phyloP scores from a whole-genome alignment of 2,888 invertebrate genomes.

The Drosophila niveifrons region DNA sequence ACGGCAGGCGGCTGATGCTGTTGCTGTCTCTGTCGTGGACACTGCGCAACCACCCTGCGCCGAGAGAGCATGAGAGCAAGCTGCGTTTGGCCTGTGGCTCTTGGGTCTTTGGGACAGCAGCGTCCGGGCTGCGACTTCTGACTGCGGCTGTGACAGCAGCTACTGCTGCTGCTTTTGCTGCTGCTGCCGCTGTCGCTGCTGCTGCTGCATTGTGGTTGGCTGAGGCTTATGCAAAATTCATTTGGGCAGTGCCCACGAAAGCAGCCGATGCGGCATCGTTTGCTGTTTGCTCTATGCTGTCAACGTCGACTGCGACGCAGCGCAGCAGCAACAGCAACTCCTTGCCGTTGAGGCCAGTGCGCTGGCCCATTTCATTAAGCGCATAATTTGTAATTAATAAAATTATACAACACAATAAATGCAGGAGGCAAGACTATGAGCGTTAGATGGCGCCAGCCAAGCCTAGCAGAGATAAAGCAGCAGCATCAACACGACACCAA shows the following conservation, averaged over 20 bases:
- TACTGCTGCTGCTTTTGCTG: conserved; percentile 18
- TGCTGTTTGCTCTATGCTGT: conserved; percentile 37
- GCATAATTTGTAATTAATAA: conserved; percentile 78
- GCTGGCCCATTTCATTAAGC: conserved; percentile 68
- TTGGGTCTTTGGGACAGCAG: conserved; percentile 35
- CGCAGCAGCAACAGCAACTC: neutral
- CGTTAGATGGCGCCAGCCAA: conserved; percentile 40
- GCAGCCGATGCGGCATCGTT: conserved; percentile 41
- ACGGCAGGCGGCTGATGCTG: conserved; percentile 22
- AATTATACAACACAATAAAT: conserved; percentile 56
- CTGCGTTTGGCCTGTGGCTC: conserved; percentile 23
- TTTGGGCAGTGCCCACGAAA: conserved; percentile 63
- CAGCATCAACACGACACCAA: neutral
- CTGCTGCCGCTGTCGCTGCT: conserved; percentile 20
- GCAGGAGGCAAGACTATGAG: conserved; percentile 21
- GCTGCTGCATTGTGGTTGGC: conserved; percentile 82
- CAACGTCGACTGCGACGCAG: conserved; percentile 11
- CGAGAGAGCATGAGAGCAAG: conserved; percentile 42
- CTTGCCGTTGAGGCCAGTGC: conserved; percentile 23
- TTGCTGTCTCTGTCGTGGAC: conserved; percentile 41
- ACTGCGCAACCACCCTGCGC: conserved; percentile 59
- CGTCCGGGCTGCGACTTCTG: conserved; percentile 25
- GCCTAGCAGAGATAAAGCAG: conserved; percentile 2
- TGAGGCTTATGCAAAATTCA: conserved; percentile 81
- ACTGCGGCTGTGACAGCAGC: conserved; percentile 22